Conservation (phyloP, 2,113 vertebrate species). For the Caloenas nicobarica region DNA sequence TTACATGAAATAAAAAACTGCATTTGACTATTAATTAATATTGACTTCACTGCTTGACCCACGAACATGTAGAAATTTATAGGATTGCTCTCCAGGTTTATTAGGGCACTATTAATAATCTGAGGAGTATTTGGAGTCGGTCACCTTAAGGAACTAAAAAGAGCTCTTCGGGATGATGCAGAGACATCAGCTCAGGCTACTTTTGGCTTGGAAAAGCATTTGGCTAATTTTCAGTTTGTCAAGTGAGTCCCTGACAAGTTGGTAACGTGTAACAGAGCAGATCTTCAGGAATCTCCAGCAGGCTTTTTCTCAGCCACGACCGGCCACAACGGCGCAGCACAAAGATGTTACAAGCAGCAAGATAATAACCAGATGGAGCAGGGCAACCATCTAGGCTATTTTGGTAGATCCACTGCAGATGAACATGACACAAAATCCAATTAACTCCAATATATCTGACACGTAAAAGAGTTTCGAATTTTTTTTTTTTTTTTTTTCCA, state of each 20-base stretch:
- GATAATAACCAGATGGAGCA: conserved; percentile 40
- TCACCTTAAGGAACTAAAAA: conserved; percentile 42
- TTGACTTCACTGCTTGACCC: conserved; percentile 55
- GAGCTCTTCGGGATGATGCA: conserved; percentile 32
- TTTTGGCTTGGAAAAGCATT: conserved; percentile 53
- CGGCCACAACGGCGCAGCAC: not conserved
- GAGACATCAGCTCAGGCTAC: conserved; percentile 32
- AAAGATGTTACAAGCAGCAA: not conserved
- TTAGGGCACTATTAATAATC: conserved; percentile 63
- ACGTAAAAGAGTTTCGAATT: not conserved
- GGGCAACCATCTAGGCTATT: conserved; percentile 21
- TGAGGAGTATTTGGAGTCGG: conserved; percentile 44
- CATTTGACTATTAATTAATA: conserved; percentile 70
- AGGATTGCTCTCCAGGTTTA: conserved; percentile 52
- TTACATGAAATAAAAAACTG: conserved; percentile 63
- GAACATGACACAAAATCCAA: not conserved
- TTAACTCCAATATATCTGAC: conserved; percentile 5
- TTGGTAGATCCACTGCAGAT: conserved; percentile 12
- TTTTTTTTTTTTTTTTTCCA: not conserved
- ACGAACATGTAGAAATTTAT: conserved; percentile 42
- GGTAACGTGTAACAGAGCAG: not conserved
- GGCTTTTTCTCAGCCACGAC: not conserved
- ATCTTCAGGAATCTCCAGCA: not conserved
- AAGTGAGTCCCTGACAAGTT: conserved; percentile 30
- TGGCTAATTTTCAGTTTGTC: conserved; percentile 60